Percentiles rank a stretch among this genome's conserved stretches.
Conservation (phyloP, 2,888 invertebrate species). For the Petrolisthes cinctipes region DNA sequence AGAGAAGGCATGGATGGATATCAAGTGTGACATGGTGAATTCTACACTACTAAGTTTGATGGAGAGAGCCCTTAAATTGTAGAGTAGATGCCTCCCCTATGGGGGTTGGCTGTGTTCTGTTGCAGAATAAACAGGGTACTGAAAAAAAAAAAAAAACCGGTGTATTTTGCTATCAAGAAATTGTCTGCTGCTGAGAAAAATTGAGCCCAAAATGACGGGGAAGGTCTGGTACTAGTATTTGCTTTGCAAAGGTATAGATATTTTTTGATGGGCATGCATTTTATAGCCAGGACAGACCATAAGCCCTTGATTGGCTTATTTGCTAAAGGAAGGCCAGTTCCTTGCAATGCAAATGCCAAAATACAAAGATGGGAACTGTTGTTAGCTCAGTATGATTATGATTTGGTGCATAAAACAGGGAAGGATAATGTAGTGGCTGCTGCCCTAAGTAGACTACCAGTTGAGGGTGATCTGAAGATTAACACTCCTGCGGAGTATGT, state of each 20-base stretch:
- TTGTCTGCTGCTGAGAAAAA: not conserved
- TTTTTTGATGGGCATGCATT: not conserved
- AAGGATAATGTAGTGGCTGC: conserved; percentile 15
- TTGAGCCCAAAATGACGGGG: not conserved
- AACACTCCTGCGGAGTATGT: conserved; percentile 21
- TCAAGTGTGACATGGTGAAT: not conserved
- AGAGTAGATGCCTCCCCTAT: not conserved
- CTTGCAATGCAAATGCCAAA: conserved; percentile 15
- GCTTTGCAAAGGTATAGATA: not conserved
- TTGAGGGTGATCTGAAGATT: not conserved
- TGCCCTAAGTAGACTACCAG: conserved; percentile 15
- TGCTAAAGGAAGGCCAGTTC: not conserved
- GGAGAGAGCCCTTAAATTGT: not conserved
- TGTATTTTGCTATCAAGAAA: conserved; percentile 13
- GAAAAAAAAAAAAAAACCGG: conserved; percentile 9
- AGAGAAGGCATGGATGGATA: not conserved
- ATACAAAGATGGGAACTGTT: not conserved
- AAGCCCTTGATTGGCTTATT: conserved; percentile 16
- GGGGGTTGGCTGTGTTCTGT: conserved; percentile 9
- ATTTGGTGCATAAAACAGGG: conserved; percentile 23
- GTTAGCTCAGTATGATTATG: conserved; percentile 18
- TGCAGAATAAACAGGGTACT: not conserved
- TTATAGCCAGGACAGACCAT: conserved; percentile 13
- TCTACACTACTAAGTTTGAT: not conserved
- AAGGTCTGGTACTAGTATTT: not conserved